These are phyloP conservation scores for Rachycentron canadum DNA, from an alignment of 2,797 vertebrate species.

Conservation along the genomic window DNA sequence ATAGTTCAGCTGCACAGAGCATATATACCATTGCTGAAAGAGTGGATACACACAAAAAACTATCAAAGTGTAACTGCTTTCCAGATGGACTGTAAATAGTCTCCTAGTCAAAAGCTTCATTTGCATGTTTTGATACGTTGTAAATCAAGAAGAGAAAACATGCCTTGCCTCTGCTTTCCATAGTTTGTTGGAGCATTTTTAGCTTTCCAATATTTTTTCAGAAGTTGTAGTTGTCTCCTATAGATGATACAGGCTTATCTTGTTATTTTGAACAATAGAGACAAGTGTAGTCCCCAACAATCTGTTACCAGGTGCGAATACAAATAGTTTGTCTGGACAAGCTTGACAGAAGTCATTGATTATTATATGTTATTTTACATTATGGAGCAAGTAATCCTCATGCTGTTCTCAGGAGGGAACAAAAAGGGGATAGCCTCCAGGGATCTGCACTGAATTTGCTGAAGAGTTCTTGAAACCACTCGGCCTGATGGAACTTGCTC, in stretches of 20 bases:
- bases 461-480: conserved; percentile 52
- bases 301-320: conserved; percentile 16
- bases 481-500: conserved; percentile 68
- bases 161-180: conserved; percentile 11
- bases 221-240: conserved; percentile 32
- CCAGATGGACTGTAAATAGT: conserved; percentile 17
- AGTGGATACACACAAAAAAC: background rate
- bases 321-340: conserved; percentile 35
- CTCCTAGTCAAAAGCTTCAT: conserved; percentile 6
- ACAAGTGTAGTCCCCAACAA: conserved; percentile 15
- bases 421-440: conserved; percentile 44
- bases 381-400: conserved; percentile 50
- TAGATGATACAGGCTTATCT: conserved; percentile 17
- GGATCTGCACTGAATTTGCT: conserved; percentile 58
- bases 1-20: conserved; percentile 1
- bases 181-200: background rate
- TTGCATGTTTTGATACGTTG: background rate
- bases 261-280: conserved; percentile 17
- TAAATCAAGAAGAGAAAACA: background rate
- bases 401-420: conserved; percentile 28
- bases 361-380: conserved; percentile 32
- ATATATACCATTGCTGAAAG: conserved; percentile 8
- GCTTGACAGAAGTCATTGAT: conserved; percentile 28
- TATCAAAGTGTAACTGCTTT: conserved; percentile 11
- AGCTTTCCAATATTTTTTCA: conserved; percentile 3